Conservation (phyloP, 2,888 invertebrate genomes). For the Rhagonycha lutea region DNA sequence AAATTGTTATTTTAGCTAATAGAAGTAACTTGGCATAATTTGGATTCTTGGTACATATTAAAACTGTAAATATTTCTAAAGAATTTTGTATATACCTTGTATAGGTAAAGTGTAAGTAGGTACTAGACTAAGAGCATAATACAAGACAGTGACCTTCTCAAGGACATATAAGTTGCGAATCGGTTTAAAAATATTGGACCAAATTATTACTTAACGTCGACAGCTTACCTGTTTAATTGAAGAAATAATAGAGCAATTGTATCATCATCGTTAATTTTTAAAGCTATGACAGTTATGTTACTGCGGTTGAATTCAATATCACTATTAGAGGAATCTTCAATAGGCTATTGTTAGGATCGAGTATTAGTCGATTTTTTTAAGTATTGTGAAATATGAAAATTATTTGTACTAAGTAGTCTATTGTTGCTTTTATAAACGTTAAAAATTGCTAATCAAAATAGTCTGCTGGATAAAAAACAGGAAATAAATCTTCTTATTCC, state of each 20-base stretch:
- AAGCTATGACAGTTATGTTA: background rate
- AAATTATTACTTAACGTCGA: conserved; percentile 28
- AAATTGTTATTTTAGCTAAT: background rate
- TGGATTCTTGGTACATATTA: background rate
- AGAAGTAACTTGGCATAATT: background rate
- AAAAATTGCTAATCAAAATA: background rate
- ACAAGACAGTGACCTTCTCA: conserved; percentile 54
- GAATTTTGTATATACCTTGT: background rate
- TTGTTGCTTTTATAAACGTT: background rate
- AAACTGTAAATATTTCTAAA: background rate
- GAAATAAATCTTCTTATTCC: no score
- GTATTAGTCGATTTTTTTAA: background rate
- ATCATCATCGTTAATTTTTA: conserved; percentile 5
- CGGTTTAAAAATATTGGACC: conserved; percentile 33
- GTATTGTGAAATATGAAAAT: background rate
- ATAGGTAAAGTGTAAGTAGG: background rate
- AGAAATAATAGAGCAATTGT: conserved; percentile 17
- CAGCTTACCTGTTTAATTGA: conserved; percentile 29
- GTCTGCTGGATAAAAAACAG: background rate
- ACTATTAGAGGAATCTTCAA: background rate
- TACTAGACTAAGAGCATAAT: background rate
- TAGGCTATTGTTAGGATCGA: background rate
- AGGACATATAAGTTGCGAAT: conserved; percentile 45
- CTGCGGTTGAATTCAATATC: background rate
- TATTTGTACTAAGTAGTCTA: background rate